Conservation (phyloP, 1,140 invertebrate species). For the Dendrolimus kikuchii region DNA sequence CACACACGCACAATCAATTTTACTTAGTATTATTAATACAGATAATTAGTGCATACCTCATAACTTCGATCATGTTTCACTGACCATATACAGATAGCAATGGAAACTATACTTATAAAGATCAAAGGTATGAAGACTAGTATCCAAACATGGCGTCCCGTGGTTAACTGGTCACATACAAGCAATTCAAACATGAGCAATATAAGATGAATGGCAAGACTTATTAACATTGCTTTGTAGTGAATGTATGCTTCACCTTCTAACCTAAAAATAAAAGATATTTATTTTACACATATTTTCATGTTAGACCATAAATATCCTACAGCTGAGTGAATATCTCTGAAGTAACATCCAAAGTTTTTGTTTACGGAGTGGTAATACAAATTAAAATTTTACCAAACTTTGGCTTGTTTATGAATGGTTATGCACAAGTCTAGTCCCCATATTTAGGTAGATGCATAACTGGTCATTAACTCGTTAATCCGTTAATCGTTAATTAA, state of each 20-base stretch:
- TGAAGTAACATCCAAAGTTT: too few relatives aligned
- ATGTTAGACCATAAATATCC: background rate
- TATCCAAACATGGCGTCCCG: conserved; percentile 92
- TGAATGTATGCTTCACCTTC: conserved; percentile 97
- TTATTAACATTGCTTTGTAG: conserved; percentile 98
- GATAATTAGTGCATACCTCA: conserved; percentile 77
- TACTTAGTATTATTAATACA: too few relatives aligned
- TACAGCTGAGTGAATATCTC: too few relatives aligned
- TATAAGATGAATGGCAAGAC: conserved; percentile 92
- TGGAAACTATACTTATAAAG: conserved; percentile 96
- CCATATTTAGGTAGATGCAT: too few relatives aligned
- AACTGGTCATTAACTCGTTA: too few relatives aligned
- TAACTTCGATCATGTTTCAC: conserved; percentile 97
- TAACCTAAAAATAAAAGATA: conserved; percentile 75
- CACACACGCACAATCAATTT: too few relatives aligned
- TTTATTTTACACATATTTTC: conserved; percentile 3
- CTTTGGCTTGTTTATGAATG: too few relatives aligned
- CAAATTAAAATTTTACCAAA: too few relatives aligned
- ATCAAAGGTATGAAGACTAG: conserved; percentile 97
- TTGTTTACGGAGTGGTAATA: too few relatives aligned
- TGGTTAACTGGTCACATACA: conserved; percentile 95
- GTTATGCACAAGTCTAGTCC: too few relatives aligned
- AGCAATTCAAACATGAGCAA: conserved; percentile 97
- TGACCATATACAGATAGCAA: conserved; percentile 98
- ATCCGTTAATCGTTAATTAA: too few relatives aligned